These are phyloP conservation scores for Nysson spinosus DNA, from an alignment of 2,888 invertebrate genomes.

Conservation along the genomic window DNA sequence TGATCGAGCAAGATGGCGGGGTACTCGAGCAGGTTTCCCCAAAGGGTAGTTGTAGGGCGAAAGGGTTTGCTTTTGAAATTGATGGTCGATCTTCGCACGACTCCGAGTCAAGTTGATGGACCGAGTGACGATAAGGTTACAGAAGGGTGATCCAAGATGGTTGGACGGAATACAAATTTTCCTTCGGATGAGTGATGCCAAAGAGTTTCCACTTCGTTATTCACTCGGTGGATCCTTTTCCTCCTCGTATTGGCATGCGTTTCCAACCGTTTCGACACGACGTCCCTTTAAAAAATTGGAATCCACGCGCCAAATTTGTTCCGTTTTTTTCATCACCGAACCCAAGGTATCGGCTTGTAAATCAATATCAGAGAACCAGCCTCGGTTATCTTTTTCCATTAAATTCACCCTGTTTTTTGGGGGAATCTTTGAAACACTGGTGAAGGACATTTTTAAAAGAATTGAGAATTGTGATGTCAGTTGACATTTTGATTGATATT, in stretches of 20 bases:
- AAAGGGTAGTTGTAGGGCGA: slow-evolving; percentile 11
- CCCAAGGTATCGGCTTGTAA: slow-evolving; percentile 5
- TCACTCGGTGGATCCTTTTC: slow-evolving; percentile 43
- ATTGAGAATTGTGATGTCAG: too few species aligned
- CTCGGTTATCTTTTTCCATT: too few species aligned
- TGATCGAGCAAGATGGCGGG: slow-evolving; percentile 9
- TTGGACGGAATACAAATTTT: slow-evolving; percentile 69
- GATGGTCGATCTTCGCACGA: slow-evolving; percentile 64
- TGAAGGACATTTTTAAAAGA: too few species aligned
- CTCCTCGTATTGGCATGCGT: slow-evolving; percentile 28
- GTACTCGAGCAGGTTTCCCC: slow-evolving; percentile 31
- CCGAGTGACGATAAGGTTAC: slow-evolving; percentile 70
- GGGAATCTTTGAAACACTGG: too few species aligned
- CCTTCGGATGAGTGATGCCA: slow-evolving; percentile 66
- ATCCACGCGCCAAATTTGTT: slow-evolving; percentile 42
- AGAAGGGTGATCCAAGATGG: slow-evolving; percentile 60
- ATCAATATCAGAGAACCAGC: slow-evolving; percentile 8
- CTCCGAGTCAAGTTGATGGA: slow-evolving; percentile 70
- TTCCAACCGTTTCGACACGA: slow-evolving; percentile 27
- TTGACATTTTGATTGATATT: too few species aligned
- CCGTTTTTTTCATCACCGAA: slow-evolving; percentile 7
- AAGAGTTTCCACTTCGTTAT: slow-evolving; percentile 69
- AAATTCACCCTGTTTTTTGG: too few species aligned
- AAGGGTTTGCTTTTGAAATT: slow-evolving; percentile 65
- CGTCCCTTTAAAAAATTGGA: slow-evolving; percentile 30